Base-by-base conservation (phyloP, 2,113 vertebrate genomes). In the Bombycilla garrulus region DNA sequence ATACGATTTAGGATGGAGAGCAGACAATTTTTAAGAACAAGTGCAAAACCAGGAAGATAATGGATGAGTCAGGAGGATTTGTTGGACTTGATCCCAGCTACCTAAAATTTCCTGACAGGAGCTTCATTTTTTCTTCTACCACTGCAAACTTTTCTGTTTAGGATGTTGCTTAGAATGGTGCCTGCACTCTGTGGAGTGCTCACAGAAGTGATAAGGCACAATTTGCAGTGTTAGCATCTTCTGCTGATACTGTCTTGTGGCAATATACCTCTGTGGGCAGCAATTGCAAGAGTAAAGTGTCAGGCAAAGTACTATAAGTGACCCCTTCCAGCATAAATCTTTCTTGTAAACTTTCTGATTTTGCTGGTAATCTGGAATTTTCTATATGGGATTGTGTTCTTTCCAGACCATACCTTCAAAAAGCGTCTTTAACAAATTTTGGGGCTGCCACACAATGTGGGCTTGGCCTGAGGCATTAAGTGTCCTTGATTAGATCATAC, bases 21-120 rank as follows among this genome's bases (percentile, higher is more conserved):
- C n/a, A 65, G 65, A 35, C 33, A 13, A n/a, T 47, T 93, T 88
- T 95, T 84, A 86, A 86, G 77, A 92, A 58, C 5, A 2, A 91
- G 40, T 91, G 53, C 92, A 91, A 91, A 93, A 74, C 47, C 21
- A 35, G 73, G 44, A 84, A 69, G 65, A 47, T 88, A 92, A 88
- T 64, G 56, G 86, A 89, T 96, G 95, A 96, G 91, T 95, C 88
- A 95, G 95, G 86, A 93, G 57, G 60, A 92, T 95, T 96, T 93
- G 13, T 45, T 96, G 95, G 91, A 86, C 48, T 84, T 57, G 15
- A 72, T 93, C 89, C 94, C 83, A 90, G 94, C 54, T 21, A 33
- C 56, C 88, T 88, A 86, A 90, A 91, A 81, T 93, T 91, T 56
- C 64, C 51, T 91, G 86, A 88, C 36, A 60, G 72, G 40, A 90